Conservation (phyloP, 2,113 vertebrate genomes). For the Phyllostomus hastatus region DNA sequence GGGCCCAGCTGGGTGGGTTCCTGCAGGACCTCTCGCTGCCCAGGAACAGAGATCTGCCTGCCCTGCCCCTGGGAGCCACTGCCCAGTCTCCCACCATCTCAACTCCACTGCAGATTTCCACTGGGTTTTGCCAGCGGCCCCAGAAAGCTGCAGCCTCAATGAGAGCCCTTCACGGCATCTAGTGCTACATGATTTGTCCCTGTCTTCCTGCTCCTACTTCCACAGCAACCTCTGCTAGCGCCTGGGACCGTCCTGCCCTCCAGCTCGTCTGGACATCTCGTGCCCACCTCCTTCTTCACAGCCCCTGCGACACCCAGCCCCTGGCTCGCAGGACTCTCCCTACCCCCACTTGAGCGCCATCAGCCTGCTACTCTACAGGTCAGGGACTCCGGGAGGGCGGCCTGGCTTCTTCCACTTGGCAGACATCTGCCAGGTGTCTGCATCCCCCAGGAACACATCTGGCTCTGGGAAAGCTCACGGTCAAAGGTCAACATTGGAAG, state of each 20-base stretch:
- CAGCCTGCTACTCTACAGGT: background rate
- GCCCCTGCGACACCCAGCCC: background rate
- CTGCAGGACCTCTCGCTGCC: background rate
- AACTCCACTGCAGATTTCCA: fast-evolving
- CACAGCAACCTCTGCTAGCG: background rate
- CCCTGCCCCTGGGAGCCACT: background rate
- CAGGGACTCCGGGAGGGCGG: background rate
- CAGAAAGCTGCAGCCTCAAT: background rate
- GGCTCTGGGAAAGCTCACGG: background rate
- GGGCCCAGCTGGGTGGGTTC: background rate
- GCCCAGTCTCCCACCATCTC: background rate
- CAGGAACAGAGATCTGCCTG: background rate
- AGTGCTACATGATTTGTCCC: fast-evolving
- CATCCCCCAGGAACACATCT: background rate
- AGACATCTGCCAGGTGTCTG: no score
- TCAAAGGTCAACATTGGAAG: background rate
- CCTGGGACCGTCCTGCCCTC: background rate
- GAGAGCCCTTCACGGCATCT: background rate
- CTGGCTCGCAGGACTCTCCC: fast-evolving
- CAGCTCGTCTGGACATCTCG: no score
- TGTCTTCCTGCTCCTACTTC: no score
- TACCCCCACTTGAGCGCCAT: no score
- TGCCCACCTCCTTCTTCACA: background rate
- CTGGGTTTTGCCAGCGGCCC: background rate
- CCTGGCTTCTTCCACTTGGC: background rate